Evolutionary conservation across 1,140 invertebrate genomes (phyloP), one percentile per base, ranked within the genome.

Genomic region (Rhopalosiphum maidis): DNA sequence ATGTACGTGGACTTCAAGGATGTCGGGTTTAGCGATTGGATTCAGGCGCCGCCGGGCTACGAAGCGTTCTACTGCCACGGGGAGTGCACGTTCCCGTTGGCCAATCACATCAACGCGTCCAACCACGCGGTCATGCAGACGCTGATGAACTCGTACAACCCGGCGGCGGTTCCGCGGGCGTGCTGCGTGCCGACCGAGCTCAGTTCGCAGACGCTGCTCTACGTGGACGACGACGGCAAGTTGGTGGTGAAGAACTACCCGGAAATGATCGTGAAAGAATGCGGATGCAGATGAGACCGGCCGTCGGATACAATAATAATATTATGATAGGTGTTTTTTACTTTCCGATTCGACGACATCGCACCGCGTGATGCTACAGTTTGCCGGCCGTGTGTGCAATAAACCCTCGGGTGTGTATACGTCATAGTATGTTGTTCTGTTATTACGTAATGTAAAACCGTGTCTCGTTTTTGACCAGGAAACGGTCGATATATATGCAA

Each of bases 101-200:
- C 98, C 41, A 98, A 99, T 94, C 98, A 99, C 95, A 95, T 99
- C 30, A 99, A 99, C 95, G 97, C 98, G 46, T 99, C 99, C 43
- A 99, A 99, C 95, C 99, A 99, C 96, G 99, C 99, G 54, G 99
- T 99, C 94, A 98, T 99, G 94, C 99, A 99, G 96, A 99, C 98
- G 93, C 96, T 99, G 94, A 98, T 99, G 94, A 98, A 99, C 95
- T 98, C 98, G 91, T 97, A 98, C 95, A 97, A 98, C 95, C 98
- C 98, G 48, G 96, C 96, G 94, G 96, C 97, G 94, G 98, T 99
- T 94, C 98, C 98, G 25, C 97, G 98, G 95, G 97, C 98, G 48
- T 99, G 98, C 95, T 99, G 99, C 95, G 98, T 99, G 41, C 98
- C 98, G 9, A 99, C 98, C 85, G 96, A 98, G 94, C 96, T 99